phyloP scores from a whole-genome alignment of 2,797 vertebrate genomes.

The Amniataba percoides region DNA sequence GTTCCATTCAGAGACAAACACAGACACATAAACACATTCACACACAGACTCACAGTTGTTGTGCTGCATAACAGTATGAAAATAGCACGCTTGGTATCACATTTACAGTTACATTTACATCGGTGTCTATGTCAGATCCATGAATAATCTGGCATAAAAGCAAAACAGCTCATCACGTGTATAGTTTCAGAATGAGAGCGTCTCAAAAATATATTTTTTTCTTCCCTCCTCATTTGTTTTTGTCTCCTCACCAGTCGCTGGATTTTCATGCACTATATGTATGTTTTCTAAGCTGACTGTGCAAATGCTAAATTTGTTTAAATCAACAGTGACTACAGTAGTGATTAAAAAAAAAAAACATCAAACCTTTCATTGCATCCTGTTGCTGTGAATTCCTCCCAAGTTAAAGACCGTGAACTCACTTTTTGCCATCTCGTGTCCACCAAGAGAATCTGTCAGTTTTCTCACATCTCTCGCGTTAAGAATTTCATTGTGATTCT shows the following conservation, averaged over 20 bases:
- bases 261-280: not conserved
- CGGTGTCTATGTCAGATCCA: not conserved
- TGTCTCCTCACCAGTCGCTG: not conserved
- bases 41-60: constrained; percentile 2
- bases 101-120: not conserved
- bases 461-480: not conserved
- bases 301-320: not conserved
- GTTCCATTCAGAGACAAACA: constrained; percentile 36
- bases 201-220: not conserved
- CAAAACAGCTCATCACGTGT: not conserved
- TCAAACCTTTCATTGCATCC: not conserved
- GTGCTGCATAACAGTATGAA: constrained; percentile 6
- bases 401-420: not conserved
- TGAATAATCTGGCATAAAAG: constrained; percentile 16
- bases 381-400: not conserved
- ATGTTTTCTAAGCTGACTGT: not conserved
- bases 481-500: not conserved
- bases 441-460: not conserved
- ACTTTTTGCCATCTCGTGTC: not conserved
- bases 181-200: not conserved
- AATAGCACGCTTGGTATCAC: not conserved
- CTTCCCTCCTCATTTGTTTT: not conserved
- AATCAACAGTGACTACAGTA: not conserved
- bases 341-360: not conserved
- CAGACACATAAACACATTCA: constrained; percentile 12